Evolutionary conservation across 2,113 vertebrate species (phyloP).

Genomic region (Brachypteracias leptosomus): DNA sequence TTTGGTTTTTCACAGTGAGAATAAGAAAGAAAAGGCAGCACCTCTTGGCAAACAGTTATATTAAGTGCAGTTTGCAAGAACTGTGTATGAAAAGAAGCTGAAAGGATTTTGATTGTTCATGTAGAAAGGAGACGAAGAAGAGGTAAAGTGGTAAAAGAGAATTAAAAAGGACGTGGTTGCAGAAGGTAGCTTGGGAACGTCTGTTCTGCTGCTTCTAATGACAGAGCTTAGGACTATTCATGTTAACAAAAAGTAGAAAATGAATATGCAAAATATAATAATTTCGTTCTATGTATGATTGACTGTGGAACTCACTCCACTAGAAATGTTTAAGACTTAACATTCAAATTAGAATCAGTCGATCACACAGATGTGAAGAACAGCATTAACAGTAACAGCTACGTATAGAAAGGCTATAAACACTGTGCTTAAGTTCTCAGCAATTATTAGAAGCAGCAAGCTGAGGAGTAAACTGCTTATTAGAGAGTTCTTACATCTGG

Average conservation of each 20-base stretch:
- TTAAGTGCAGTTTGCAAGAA: background rate
- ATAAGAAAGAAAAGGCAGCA: background rate
- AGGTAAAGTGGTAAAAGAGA: background rate
- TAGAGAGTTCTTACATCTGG: background rate
- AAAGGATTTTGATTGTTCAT: slow-evolving; percentile 21
- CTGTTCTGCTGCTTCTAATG: background rate
- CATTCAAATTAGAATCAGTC: background rate
- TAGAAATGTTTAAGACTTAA: background rate
- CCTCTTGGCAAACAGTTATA: background rate
- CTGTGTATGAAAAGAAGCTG: slow-evolving; percentile 7
- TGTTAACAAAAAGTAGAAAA: background rate
- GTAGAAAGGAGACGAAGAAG: background rate
- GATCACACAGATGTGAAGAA: background rate
- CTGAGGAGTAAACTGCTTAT: background rate
- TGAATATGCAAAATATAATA: background rate
- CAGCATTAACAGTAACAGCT: background rate
- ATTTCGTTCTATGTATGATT: background rate
- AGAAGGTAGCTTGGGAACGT: background rate
- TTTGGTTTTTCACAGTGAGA: background rate
- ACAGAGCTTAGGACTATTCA: background rate
- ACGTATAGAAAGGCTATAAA: background rate
- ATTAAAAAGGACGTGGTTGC: background rate
- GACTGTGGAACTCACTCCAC: background rate
- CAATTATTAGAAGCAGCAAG: background rate
- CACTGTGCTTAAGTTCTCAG: background rate